Base-by-base conservation (phyloP, 2,797 vertebrate species). In the Rhabdophis nuchalis region DNA sequence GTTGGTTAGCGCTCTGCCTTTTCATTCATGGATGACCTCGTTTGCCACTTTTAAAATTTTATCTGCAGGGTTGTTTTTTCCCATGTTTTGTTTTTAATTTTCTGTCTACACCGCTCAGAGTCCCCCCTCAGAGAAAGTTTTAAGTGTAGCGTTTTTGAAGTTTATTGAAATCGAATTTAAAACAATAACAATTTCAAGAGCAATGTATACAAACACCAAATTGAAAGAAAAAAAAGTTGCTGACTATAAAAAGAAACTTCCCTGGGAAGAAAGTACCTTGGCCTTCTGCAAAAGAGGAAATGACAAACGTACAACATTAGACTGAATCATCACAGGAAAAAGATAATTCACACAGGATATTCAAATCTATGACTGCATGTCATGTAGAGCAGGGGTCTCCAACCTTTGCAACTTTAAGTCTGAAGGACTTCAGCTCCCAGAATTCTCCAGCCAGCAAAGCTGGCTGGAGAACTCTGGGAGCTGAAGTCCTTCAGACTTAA, bases 321-420 rank as follows among this genome's bases (percentile, higher is more conserved):
- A 6, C 9, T 60, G 61, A 20, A 58, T n/a, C 93, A 91, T 93
- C 91, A 90, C 85, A 90, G 77, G 18, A 20, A 41, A 91, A 60
- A 89, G 12, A 94, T 94, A 92, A 94, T 86, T 94, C 95, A 93
- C 68, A 88, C 91, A 91, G 87, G 86, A 93, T 92, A 58, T 93
- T 82, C 94, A 68, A 11, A 0, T 92, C 92, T 87, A 87, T 56
- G 23, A 32, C 16, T 36, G 10, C 91, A 56, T 27, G 72, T 14
- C 20, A 20, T 32, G 85, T 72, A 32, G n/a, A 46, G n/a, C n/a
- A n/a, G n/a, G n/a, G n/a, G n/a, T n/a, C n/a, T n/a, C n/a, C n/a
- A n/a, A n/a, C n/a, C n/a, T n/a, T n/a, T n/a, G n/a, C n/a, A n/a
- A n/a, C n/a, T n/a, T n/a, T n/a, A n/a, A n/a, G n/a, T n/a, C n/a